Evolutionary conservation across 2,797 vertebrate genomes (phyloP), one percentile per base, ranked within the genome.

Genomic region (Holocentrus rufus): DNA sequence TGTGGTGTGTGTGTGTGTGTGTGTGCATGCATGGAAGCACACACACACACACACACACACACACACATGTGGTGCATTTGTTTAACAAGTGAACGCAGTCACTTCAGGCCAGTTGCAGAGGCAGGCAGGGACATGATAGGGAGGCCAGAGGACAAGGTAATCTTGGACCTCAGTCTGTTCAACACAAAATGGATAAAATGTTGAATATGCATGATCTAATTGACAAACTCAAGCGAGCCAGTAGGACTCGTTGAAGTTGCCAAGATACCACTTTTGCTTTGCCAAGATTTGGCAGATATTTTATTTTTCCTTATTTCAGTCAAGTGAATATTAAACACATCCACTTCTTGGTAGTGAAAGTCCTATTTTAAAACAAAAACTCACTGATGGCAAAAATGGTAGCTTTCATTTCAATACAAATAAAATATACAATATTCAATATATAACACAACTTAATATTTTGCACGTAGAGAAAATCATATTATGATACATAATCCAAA

Each of bases 201-300:
- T 52, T 60, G 68, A 80, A 84, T 58, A 77, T 57, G 59, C 74
- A 84, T 53, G 73, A 79, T 77, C 72, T 68, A 25, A 71, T 59
- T 79, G 74, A 88, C 79, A 83, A 79, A 85, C 67, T 72, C 69
- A 13, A 56, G 65, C 36, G 63, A 77, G 81, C 76, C 85, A 81
- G 75, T 79, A 74, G 74, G 75, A 72, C n/a, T 59, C 0, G 67
- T 4, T 18, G 53, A 65, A 68, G 77, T n/a, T 83, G 85, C 88
- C 88, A 88, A 85, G 74, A 76, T 64, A 62, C 66, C 74, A 57
- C 78, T 69, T 86, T 76, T 60, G 75, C 57, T 83, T 65, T 67
- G 77, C 64, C 67, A 61, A 64, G 61, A 67, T 68, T 67, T 73
- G 74, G 78, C 77, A 72, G 58, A 62, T 50, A 20, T 25, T 65